A percentile compares a stretch with the other conserved stretches of the same genome.
Conservation (phyloP, 2,888 invertebrate species). For the Athalia rosae region DNA sequence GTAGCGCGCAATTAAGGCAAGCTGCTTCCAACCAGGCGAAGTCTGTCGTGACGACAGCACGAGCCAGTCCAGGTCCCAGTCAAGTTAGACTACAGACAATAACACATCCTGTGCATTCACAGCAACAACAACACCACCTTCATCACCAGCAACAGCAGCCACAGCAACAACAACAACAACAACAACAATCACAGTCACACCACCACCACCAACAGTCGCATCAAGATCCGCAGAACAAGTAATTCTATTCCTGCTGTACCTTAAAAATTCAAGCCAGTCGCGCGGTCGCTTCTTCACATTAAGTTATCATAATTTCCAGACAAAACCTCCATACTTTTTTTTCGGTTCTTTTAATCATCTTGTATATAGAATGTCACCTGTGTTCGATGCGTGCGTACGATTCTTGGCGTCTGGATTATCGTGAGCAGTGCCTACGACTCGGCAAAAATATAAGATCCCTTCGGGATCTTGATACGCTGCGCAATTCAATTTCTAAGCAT, state of each 20-base stretch:
- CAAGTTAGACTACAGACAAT: constrained; percentile 79
- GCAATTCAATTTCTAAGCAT: neutral
- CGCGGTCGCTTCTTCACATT: too few species aligned
- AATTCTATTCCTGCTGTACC: constrained; percentile 30
- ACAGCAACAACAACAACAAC: constrained; percentile 58
- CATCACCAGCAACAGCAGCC: constrained; percentile 59
- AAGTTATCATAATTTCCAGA: too few species aligned
- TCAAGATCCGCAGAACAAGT: constrained; percentile 64
- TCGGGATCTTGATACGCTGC: neutral
- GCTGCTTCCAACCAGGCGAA: constrained; percentile 67
- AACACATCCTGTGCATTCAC: constrained; percentile 77
- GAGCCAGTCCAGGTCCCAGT: constrained; percentile 75
- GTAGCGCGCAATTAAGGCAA: constrained; percentile 73
- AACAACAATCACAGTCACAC: constrained; percentile 55
- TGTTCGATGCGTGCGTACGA: constrained; percentile 1
- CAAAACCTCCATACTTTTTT: neutral
- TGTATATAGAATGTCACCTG: neutral
- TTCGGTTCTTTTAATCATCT: neutral
- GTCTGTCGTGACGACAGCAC: constrained; percentile 72
- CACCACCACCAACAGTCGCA: constrained; percentile 58
- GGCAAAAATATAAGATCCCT: neutral
- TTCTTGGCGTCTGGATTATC: too few species aligned
- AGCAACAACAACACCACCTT: constrained; percentile 59
- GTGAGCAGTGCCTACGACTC: too few species aligned
- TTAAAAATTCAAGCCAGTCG: too few species aligned